Evolutionary conservation across 2,113 vertebrate species (phyloP).

Genomic region (Neomonachus schauinslandi): DNA sequence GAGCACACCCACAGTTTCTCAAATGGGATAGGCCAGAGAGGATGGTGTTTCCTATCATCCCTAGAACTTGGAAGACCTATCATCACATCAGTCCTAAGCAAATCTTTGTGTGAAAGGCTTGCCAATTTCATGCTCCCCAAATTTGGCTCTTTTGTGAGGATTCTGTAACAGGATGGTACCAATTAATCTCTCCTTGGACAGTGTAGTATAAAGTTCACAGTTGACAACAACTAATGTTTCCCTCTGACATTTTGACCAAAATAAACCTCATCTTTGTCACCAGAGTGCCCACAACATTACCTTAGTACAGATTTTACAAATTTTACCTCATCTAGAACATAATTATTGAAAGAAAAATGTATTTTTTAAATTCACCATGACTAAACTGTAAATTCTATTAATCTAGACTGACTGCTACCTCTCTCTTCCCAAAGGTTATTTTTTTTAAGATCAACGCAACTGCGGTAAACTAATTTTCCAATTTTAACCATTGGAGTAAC

Average conservation of each 20-base stretch:
- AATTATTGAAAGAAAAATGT: conserved; percentile 54
- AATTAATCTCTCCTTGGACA: conserved; percentile 54
- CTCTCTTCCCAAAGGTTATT: conserved; percentile 63
- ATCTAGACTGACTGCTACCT: conserved; percentile 70
- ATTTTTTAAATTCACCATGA: conserved; percentile 68
- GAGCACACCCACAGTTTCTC: background rate
- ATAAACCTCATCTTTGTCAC: conserved; percentile 59
- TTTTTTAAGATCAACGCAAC: conserved; percentile 58
- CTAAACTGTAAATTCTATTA: conserved; percentile 47
- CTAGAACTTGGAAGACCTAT: background rate
- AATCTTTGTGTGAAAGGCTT: conserved; percentile 13
- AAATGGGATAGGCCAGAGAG: background rate
- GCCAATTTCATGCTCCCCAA: conserved; percentile 25
- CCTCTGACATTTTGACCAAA: conserved; percentile 67
- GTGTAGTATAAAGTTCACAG: conserved; percentile 48
- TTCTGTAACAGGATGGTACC: background rate
- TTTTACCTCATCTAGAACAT: conserved; percentile 72
- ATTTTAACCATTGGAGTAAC: conserved; percentile 43
- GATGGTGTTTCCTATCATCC: background rate
- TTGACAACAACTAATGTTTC: background rate
- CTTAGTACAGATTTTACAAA: conserved; percentile 52
- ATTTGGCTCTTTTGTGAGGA: conserved; percentile 36
- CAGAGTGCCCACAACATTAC: conserved; percentile 64
- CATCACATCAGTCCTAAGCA: background rate
- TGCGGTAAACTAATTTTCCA: conserved; percentile 49